Percentiles rank a stretch among this genome's conserved stretches.
These are phyloP conservation scores for Calephelis perditalis DNA, from an alignment of 2,888 invertebrate species.

Conservation along the genomic window DNA sequence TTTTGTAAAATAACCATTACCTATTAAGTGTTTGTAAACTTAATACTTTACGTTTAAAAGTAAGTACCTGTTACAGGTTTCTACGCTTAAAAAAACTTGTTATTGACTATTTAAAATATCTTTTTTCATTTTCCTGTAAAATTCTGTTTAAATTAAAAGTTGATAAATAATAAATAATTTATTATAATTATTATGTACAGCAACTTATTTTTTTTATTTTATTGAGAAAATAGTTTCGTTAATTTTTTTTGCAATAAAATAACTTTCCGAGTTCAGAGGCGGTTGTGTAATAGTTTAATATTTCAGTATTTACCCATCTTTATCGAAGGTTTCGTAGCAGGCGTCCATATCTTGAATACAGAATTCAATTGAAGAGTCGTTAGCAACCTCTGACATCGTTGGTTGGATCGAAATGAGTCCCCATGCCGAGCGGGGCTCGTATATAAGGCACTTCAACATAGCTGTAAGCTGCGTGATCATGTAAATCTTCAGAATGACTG, in stretches of 20 bases:
- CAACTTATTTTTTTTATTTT: too few species aligned
- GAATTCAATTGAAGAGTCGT: slow-evolving; percentile 62
- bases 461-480: slow-evolving; percentile 47
- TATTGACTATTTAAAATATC: too few species aligned
- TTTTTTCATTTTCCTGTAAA: too few species aligned
- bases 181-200: too few species aligned
- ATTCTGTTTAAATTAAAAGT: too few species aligned
- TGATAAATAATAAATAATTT: too few species aligned
- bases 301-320: slow-evolving; percentile 85
- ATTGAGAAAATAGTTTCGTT: too few species aligned
- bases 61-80: too few species aligned
- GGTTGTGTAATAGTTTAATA: background rate
- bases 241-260: background rate
- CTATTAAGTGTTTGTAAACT: too few species aligned
- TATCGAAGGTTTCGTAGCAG: slow-evolving; percentile 93
- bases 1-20: too few species aligned
- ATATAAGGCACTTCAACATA: slow-evolving; percentile 65
- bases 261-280: background rate
- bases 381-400: slow-evolving; percentile 67
- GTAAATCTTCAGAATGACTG: slow-evolving; percentile 11
- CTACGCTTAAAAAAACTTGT: too few species aligned
- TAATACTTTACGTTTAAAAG: too few species aligned
- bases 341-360: slow-evolving; percentile 89
- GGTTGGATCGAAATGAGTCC: slow-evolving; percentile 64
- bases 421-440: slow-evolving; percentile 44